These are phyloP conservation scores for Psylliodes chrysocephalus DNA, from an alignment of 2,888 invertebrate species.

Conservation along the genomic window DNA sequence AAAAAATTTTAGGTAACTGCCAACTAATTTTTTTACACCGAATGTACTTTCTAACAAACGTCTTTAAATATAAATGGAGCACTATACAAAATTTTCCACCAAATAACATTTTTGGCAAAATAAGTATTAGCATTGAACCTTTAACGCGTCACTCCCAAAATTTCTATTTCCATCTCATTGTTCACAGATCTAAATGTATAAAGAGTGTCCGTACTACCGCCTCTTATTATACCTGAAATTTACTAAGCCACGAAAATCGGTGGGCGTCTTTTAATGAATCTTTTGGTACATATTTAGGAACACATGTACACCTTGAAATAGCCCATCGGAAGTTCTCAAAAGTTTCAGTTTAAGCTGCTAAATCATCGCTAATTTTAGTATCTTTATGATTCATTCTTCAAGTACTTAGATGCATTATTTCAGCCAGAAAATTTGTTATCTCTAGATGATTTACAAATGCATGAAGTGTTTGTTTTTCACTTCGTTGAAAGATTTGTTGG, in stretches of 20 bases:
- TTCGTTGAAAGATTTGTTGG: neutral
- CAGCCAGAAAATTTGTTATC: constrained; percentile 5
- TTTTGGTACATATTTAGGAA: constrained; percentile 50
- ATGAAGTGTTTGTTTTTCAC: neutral
- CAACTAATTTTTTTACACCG: no score
- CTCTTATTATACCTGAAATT: constrained; percentile 28
- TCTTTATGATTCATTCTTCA: constrained; percentile 10
- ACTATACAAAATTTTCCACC: neutral
- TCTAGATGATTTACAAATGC: neutral
- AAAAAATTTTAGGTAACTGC: no score
- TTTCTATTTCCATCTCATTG: constrained; percentile 22
- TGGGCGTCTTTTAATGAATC: constrained; percentile 41
- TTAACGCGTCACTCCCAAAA: constrained; percentile 2
- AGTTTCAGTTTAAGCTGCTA: neutral
- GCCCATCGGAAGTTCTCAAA: constrained; percentile 43
- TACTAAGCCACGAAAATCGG: constrained; percentile 31
- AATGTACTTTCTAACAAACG: no score
- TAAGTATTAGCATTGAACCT: neutral
- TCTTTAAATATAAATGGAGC: no score
- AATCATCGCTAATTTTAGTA: constrained; percentile 23
- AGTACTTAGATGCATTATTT: neutral
- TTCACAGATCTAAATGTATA: constrained; percentile 6
- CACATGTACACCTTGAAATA: constrained; percentile 53
- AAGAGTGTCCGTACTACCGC: neutral
- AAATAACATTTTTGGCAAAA: neutral